A percentile compares a stretch with the other conserved stretches of the same genome.
Evolutionary conservation across 2,797 vertebrate species (phyloP).

Genomic region (Falco novaeseelandiae): DNA sequence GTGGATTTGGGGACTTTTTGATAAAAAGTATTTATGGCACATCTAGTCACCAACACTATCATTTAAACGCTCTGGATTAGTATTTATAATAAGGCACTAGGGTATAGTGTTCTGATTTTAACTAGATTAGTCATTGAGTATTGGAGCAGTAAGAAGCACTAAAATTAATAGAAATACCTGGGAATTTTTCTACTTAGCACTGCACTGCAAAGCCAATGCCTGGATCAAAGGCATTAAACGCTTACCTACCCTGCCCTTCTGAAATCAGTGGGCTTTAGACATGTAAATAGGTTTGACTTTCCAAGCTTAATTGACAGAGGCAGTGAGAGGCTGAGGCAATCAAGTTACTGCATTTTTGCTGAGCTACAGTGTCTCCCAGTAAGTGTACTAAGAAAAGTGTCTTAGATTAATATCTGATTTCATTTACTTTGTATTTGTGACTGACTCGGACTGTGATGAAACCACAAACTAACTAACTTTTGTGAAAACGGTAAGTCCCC

Average conservation of each 20-base stretch:
- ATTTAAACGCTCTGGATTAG: neutral
- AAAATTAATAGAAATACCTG: neutral
- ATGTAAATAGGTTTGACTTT: neutral
- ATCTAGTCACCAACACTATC: neutral
- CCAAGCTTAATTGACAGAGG: conserved; percentile 2
- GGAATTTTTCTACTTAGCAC: neutral
- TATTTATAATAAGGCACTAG: neutral
- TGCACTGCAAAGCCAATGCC: neutral
- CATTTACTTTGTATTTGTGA: neutral
- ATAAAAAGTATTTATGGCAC: neutral
- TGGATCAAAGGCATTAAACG: neutral
- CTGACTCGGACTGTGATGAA: neutral
- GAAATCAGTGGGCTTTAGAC: neutral
- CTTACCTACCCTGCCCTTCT: neutral
- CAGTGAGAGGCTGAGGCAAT: neutral
- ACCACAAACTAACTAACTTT: neutral
- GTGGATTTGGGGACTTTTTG: conserved; percentile 13
- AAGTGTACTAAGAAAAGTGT: neutral
- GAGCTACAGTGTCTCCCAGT: neutral
- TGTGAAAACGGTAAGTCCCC: neutral
- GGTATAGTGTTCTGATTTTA: neutral
- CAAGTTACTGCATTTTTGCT: neutral
- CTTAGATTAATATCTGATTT: neutral
- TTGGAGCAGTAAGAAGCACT: neutral
- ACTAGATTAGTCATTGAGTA: neutral